Evolutionary conservation across 2,797 vertebrate genomes (phyloP), one percentile per base, ranked within the genome.

Genomic region (Borostomias antarcticus): DNA sequence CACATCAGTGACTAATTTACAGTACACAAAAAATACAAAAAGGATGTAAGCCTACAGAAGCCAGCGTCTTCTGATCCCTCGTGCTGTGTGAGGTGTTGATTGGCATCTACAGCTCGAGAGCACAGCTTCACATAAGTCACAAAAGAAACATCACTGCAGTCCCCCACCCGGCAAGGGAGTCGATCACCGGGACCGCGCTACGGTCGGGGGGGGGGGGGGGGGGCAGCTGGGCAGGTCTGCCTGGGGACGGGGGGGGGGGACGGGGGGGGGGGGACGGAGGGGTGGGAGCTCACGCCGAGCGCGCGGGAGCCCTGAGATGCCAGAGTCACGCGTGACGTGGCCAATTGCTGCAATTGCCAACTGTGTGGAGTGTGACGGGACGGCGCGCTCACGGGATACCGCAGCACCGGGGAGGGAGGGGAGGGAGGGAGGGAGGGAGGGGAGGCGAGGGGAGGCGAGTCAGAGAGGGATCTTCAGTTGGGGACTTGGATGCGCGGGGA

Each of bases 281-380:
- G 62, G 63, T 8, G 32, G 40, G 9, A 4, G 45, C n/a, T n/a
- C n/a, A n/a, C n/a, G n/a, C n/a, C n/a, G n/a, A n/a, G n/a, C n/a
- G n/a, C 2, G 45, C 62, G 56, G 30, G 19, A 56, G 21, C 45
- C 62, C 68, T 59, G 80, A 73, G 61, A 56, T 70, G 60, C 37
- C 33, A 21, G 48, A 62, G 62, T 33, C 33, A 32, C 7, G 70
- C 67, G 77, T 85, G 85, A 88, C 88, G 88, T 83, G 73, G 73
- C 81, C 81, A 90, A 90, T 86, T 90, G 89, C 89, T 84, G 90
- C 86, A 89, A 80, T 82, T 62, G 62, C 68, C 72, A 57, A 32
- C 51, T 64, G 58, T 56, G 21, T 78, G 78, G 75, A 78, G 73
- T 71, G 83, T 74, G 80, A 70, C 74, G 62, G 63, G 62, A 56